These are phyloP conservation scores for Pogonus chalceus DNA, from an alignment of 1,140 invertebrate genomes.

Conservation along the genomic window DNA sequence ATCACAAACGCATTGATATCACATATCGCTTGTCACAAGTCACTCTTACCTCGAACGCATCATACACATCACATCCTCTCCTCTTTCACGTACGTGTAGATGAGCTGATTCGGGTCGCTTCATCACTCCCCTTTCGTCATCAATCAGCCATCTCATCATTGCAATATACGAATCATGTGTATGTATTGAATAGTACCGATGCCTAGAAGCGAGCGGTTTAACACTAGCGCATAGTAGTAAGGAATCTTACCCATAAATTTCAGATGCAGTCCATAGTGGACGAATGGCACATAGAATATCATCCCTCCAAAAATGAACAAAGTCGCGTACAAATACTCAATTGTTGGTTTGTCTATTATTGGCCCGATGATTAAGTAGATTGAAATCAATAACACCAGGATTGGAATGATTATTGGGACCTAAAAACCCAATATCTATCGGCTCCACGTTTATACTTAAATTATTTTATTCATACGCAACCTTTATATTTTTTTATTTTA, in stretches of 20 bases:
- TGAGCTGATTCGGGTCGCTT: not conserved
- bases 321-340: slow-evolving; percentile 84
- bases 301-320: slow-evolving; percentile 80
- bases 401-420: slow-evolving; percentile 86
- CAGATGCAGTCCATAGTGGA: slow-evolving; percentile 72
- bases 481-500: too few relatives aligned
- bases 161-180: too few relatives aligned
- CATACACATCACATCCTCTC: not conserved
- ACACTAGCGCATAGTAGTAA: slow-evolving; percentile 11
- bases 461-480: too few relatives aligned
- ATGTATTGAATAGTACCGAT: not conserved
- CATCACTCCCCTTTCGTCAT: not conserved
- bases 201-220: slow-evolving; percentile 13
- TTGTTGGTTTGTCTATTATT: slow-evolving; percentile 82
- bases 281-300: slow-evolving; percentile 87
- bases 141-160: not conserved
- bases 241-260: slow-evolving; percentile 70
- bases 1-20: too few relatives aligned
- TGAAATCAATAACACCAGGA: slow-evolving; percentile 78
- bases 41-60: not conserved
- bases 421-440: slow-evolving; percentile 35
- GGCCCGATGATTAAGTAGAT: slow-evolving; percentile 86
- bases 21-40: too few relatives aligned
- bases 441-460: too few relatives aligned
- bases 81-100: not conserved